Evolutionary conservation across 2,888 invertebrate genomes (phyloP).

Genomic region (Tetrapedia diversipes): DNA sequence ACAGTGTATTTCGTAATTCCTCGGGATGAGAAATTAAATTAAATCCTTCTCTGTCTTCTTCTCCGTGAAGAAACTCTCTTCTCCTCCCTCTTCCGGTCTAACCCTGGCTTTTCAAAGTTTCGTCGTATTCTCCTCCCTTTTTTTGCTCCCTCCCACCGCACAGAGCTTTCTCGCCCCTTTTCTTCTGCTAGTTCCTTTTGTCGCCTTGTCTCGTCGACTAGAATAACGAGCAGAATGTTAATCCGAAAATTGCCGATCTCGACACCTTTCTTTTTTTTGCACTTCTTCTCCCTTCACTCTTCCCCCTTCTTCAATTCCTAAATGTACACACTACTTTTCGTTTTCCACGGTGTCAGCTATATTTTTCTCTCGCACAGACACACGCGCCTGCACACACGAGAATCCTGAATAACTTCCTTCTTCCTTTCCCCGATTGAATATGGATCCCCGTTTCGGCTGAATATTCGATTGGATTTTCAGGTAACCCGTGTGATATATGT

Average conservation of each 20-base stretch:
- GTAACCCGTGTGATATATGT: slow-evolving; percentile 33
- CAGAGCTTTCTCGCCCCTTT: not conserved
- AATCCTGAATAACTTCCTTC: slow-evolving; percentile 34
- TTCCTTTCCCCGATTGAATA: slow-evolving; percentile 18
- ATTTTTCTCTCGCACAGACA: slow-evolving; percentile 3
- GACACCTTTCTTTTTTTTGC: slow-evolving; percentile 19
- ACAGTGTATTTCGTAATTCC: slow-evolving; percentile 32
- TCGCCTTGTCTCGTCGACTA: slow-evolving; percentile 10
- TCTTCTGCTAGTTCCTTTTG: too few species aligned
- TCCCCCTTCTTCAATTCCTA: too few species aligned
- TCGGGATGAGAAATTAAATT: slow-evolving; percentile 49
- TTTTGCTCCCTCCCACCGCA: not conserved
- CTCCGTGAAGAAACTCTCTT: too few species aligned
- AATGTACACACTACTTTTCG: not conserved
- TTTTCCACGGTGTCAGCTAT: slow-evolving; percentile 2
- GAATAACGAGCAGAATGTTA: slow-evolving; percentile 57
- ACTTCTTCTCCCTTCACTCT: not conserved
- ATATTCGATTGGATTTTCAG: slow-evolving; percentile 50
- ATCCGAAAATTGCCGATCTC: slow-evolving; percentile 58
- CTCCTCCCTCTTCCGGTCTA: not conserved
- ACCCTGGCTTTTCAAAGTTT: slow-evolving; percentile 16
- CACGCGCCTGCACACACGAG: too few species aligned
- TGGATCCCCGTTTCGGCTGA: slow-evolving; percentile 34
- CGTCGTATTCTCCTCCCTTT: slow-evolving; percentile 5
- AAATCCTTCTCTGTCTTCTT: slow-evolving; percentile 30